phyloP scores from a whole-genome alignment of 2,113 vertebrate genomes.

The Nansenia antarctica region DNA sequence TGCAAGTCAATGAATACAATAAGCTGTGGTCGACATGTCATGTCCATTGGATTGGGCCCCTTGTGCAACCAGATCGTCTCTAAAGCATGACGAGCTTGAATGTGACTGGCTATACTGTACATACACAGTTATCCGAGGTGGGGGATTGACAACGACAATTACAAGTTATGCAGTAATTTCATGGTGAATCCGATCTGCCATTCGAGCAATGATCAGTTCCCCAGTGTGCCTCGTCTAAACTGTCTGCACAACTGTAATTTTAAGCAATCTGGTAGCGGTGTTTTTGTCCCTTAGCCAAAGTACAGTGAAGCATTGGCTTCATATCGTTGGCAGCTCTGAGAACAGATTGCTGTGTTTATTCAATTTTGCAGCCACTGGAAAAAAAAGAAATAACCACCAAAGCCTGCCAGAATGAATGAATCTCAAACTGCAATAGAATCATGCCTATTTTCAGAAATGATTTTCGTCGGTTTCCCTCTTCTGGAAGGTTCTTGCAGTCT shows the following conservation, averaged over 20 bases:
- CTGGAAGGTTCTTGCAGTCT: background rate
- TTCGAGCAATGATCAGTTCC: background rate
- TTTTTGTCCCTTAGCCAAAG: background rate
- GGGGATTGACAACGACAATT: background rate
- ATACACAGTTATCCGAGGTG: background rate
- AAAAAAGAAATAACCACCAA: background rate
- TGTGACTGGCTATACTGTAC: background rate
- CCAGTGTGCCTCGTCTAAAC: background rate
- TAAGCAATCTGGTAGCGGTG: background rate
- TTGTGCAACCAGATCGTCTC: background rate
- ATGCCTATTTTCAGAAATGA: slow-evolving; percentile 1
- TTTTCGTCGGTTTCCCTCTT: background rate
- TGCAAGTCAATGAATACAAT: background rate
- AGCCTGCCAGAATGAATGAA: slow-evolving; percentile 11
- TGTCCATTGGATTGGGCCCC: background rate
- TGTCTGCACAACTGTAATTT: background rate
- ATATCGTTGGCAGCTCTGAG: background rate
- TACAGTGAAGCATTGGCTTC: background rate
- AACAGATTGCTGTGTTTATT: slow-evolving; percentile 4
- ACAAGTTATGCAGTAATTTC: background rate
- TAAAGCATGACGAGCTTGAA: background rate
- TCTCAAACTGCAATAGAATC: slow-evolving; percentile 7
- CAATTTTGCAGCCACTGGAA: background rate
- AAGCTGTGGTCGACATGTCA: background rate
- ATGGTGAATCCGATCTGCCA: background rate